phyloP scores from a whole-genome alignment of 1,140 invertebrate genomes.

The Mercenaria mercenaria region DNA sequence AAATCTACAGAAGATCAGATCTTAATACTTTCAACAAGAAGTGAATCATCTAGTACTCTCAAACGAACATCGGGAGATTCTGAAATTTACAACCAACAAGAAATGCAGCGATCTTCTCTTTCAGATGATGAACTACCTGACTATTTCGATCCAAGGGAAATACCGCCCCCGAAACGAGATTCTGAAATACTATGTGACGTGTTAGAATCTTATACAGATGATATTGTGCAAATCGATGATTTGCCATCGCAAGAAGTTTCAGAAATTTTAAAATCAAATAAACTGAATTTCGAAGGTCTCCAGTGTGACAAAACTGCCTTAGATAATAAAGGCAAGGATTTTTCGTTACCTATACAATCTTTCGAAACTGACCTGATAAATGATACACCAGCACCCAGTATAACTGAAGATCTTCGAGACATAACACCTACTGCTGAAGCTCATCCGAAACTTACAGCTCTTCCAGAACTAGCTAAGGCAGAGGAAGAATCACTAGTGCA shows the following conservation, averaged over 20 bases:
- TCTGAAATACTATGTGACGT: constrained; percentile 65
- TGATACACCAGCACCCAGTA: not conserved
- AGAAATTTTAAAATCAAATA: not conserved
- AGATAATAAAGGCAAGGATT: constrained; percentile 10
- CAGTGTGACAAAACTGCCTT: not conserved
- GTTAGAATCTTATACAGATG: constrained; percentile 59
- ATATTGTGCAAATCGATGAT: not conserved
- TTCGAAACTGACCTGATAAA: constrained; percentile 24
- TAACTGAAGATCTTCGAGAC: constrained; percentile 67
- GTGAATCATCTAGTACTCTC: constrained; percentile 29
- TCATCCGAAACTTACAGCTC: constrained; percentile 32
- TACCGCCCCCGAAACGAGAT: constrained; percentile 54
- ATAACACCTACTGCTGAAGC: constrained; percentile 63
- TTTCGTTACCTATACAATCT: constrained; percentile 15
- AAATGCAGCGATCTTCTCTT: not conserved
- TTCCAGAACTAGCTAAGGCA: constrained; percentile 41
- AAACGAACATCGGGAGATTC: constrained; percentile 39
- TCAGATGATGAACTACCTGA: constrained; percentile 56
- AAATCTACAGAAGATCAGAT: not conserved
- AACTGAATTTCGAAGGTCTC: not conserved
- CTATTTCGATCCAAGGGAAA: constrained; percentile 45
- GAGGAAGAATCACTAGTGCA: constrained; percentile 43
- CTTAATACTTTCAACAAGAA: not conserved
- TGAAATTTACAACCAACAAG: not conserved
- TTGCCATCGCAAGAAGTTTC: constrained; percentile 7